phyloP scores from a whole-genome alignment of 37 sponge, comb jelly and placozoan species.

The Oopsacas minuta region DNA sequence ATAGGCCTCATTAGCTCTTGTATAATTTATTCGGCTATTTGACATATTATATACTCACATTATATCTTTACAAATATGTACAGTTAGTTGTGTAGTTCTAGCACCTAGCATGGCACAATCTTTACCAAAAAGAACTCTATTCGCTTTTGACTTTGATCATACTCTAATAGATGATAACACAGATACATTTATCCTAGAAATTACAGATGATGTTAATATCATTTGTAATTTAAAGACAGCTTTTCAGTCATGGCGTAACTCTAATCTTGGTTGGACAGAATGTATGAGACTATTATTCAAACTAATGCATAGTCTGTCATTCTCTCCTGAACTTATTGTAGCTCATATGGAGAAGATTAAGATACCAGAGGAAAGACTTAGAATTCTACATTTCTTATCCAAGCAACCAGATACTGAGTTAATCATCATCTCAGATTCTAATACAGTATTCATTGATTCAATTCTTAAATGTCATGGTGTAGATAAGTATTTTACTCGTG shows the following conservation, averaged over 20 bases:
- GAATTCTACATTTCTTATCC: slow-evolving; percentile 4
- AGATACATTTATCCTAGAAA: slow-evolving; percentile 35
- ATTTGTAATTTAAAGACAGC: background rate
- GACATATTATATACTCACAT: too few species aligned
- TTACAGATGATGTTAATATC: slow-evolving; percentile 24
- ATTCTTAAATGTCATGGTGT: slow-evolving; percentile 40
- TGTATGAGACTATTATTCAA: slow-evolving; percentile 33
- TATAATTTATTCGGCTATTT: too few species aligned
- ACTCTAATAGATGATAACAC: slow-evolving; percentile 53
- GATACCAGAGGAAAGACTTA: slow-evolving; percentile 26
- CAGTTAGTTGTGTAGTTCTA: background rate
- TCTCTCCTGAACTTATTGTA: background rate
- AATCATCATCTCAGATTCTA: slow-evolving; percentile 60
- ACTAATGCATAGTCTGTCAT: slow-evolving; percentile 18
- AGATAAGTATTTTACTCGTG: background rate
- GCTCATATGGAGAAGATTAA: background rate
- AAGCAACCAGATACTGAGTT: slow-evolving; percentile 2
- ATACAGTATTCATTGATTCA: slow-evolving; percentile 42
- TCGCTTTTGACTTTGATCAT: slow-evolving; percentile 71
- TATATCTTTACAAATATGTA: background rate
- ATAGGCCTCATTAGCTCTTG: too few species aligned
- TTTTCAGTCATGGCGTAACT: background rate
- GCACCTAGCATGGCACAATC: background rate
- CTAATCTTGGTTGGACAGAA: slow-evolving; percentile 35
- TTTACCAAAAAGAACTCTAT: slow-evolving; percentile 21